Percentiles rank a stretch among this genome's conserved stretches.
Evolutionary conservation across 2,888 invertebrate genomes (phyloP).

Genomic region (Agrochola lota): DNA sequence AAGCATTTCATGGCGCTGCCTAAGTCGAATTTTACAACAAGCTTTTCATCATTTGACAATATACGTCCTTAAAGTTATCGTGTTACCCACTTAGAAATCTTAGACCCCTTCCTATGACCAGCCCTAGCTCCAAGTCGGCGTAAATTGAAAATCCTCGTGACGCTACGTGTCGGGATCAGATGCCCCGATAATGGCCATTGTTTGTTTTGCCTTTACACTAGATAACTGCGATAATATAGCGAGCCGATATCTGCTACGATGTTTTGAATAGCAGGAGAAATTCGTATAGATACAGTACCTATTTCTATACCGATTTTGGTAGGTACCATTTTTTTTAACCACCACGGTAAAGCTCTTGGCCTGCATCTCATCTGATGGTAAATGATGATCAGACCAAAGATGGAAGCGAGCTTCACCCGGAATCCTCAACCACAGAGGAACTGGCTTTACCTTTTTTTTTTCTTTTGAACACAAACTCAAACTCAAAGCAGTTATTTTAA

Average conservation of each 20-base stretch:
- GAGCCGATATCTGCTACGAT: slow-evolving; percentile 25
- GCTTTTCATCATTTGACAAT: too few species aligned
- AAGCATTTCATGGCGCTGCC: too few species aligned
- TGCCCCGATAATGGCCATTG: slow-evolving; percentile 73
- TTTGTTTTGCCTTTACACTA: slow-evolving; percentile 64
- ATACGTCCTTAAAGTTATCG: background rate
- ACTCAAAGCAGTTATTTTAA: too few species aligned
- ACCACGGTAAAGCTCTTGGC: too few species aligned
- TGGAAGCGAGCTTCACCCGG: too few species aligned
- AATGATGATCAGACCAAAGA: too few species aligned
- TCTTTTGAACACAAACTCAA: too few species aligned
- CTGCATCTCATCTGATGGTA: too few species aligned
- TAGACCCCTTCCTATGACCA: slow-evolving; percentile 21
- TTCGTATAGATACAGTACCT: background rate
- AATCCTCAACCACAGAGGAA: too few species aligned
- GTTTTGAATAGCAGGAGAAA: slow-evolving; percentile 4
- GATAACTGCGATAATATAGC: slow-evolving; percentile 59
- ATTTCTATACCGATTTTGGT: background rate
- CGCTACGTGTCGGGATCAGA: slow-evolving; percentile 74
- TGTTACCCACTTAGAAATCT: background rate
- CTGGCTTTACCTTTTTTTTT: too few species aligned
- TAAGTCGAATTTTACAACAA: too few species aligned
- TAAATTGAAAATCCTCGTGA: slow-evolving; percentile 83
- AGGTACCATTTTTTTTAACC: too few species aligned
- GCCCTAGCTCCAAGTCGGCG: slow-evolving; percentile 65